A percentile compares a stretch with the other conserved stretches of the same genome.
phyloP scores from a whole-genome alignment of 2,113 vertebrate genomes.

The Mobula hypostoma region DNA sequence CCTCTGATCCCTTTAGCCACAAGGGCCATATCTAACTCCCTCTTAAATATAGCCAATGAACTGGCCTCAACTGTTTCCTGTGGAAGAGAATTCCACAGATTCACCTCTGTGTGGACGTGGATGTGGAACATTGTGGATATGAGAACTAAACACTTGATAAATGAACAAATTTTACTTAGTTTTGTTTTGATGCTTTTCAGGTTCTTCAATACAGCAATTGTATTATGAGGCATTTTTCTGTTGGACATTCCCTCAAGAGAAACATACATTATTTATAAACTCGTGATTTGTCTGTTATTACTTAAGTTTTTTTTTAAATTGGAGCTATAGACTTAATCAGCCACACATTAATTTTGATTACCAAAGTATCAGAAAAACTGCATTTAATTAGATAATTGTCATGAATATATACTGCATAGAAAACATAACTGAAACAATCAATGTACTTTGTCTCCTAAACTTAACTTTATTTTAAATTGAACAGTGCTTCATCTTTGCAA shows the following conservation, averaged over 20 bases:
- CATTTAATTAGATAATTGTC: background rate
- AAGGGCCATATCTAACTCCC: too few relatives aligned
- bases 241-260: background rate
- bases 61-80: too few relatives aligned
- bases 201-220: background rate
- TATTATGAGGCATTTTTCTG: background rate
- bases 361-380: background rate
- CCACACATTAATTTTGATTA: conserved; percentile 16
- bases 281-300: background rate
- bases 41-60: too few relatives aligned
- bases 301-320: background rate
- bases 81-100: too few relatives aligned
- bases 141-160: background rate
- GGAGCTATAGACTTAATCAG: background rate
- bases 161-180: background rate
- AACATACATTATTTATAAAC: background rate
- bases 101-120: too few relatives aligned
- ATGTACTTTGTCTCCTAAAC: background rate
- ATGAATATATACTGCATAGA: background rate
- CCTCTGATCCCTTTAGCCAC: too few relatives aligned
- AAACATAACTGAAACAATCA: background rate
- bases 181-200: background rate
- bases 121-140: background rate
- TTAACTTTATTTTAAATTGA: background rate
- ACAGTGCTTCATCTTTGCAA: background rate